Evolutionary conservation across 2,888 invertebrate species (phyloP).

Genomic region (Lepidocyrtoides sp.): DNA sequence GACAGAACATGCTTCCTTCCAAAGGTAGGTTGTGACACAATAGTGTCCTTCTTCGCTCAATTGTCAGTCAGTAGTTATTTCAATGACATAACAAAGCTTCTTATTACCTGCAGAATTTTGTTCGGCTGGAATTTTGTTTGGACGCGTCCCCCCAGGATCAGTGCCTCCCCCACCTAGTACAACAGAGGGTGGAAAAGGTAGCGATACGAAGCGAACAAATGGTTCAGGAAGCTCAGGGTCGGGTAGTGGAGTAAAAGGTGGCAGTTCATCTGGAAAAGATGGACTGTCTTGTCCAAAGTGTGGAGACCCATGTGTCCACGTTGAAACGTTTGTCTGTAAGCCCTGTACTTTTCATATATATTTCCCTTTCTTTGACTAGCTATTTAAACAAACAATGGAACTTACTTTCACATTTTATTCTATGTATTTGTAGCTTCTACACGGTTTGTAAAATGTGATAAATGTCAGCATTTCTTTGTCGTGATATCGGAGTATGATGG

Average conservation of each 20-base stretch:
- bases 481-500: conserved; percentile 97
- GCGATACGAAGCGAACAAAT: conserved; percentile 71
- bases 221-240: conserved; percentile 56
- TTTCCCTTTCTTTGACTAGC: neutral
- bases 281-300: conserved; percentile 97
- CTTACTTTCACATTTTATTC: conserved; percentile 30
- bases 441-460: conserved; percentile 98
- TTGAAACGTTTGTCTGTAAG: conserved; percentile 97
- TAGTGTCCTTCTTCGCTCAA: too few relatives aligned
- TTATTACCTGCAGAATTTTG: conserved; percentile 67
- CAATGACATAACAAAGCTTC: neutral
- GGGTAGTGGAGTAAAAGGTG: conserved; percentile 80
- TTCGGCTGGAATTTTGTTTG: conserved; percentile 79
- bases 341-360: too few relatives aligned
- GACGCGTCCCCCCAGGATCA: conserved; percentile 82
- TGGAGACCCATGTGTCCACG: conserved; percentile 98
- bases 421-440: conserved; percentile 93
- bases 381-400: neutral
- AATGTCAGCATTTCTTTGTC: conserved; percentile 99
- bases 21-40: conserved; percentile 78
- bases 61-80: too few relatives aligned
- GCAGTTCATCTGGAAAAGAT: conserved; percentile 87
- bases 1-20: conserved; percentile 71
- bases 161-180: conserved; percentile 80
- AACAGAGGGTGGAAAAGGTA: conserved; percentile 77